Conservation (phyloP, 2,797 vertebrate genomes). For the Fratercula arctica region DNA sequence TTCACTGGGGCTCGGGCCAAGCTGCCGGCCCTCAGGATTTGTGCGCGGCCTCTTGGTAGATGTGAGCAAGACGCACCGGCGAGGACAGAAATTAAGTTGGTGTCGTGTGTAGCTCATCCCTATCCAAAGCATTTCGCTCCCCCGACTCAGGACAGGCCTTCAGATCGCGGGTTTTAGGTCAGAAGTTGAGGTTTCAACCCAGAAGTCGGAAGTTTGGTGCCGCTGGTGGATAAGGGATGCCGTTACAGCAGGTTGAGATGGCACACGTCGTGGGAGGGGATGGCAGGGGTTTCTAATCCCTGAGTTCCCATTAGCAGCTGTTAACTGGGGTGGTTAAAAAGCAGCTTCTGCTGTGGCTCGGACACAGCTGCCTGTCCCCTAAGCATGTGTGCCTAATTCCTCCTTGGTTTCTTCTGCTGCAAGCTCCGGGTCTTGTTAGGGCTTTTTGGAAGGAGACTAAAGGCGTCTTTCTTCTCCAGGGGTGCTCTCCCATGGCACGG, state of each 20-base stretch:
- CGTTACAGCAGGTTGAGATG: not conserved
- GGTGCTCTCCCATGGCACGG: not conserved
- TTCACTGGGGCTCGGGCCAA: not conserved
- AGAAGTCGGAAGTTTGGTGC: not conserved
- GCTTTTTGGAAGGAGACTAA: not conserved
- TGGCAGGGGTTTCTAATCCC: not conserved
- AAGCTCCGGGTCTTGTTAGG: not conserved
- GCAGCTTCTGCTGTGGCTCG: not conserved
- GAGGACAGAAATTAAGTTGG: not conserved
- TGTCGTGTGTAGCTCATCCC: fast-evolving
- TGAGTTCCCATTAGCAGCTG: not conserved
- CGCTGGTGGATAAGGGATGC: not conserved
- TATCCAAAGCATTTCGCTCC: not conserved
- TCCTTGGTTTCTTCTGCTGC: not conserved
- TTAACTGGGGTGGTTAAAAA: not conserved
- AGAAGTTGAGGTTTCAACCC: not conserved
- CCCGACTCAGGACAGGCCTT: not conserved
- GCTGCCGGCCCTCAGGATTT: not conserved
- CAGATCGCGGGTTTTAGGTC: fast-evolving
- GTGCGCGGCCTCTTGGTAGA: not conserved
- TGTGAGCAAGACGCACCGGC: fast-evolving
- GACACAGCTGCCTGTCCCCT: not conserved
- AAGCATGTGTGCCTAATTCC: not conserved
- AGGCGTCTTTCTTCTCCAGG: not conserved
- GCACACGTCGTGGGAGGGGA: fast-evolving